Conservation (phyloP, 2,113 vertebrate genomes). For the Serinus canaria region DNA sequence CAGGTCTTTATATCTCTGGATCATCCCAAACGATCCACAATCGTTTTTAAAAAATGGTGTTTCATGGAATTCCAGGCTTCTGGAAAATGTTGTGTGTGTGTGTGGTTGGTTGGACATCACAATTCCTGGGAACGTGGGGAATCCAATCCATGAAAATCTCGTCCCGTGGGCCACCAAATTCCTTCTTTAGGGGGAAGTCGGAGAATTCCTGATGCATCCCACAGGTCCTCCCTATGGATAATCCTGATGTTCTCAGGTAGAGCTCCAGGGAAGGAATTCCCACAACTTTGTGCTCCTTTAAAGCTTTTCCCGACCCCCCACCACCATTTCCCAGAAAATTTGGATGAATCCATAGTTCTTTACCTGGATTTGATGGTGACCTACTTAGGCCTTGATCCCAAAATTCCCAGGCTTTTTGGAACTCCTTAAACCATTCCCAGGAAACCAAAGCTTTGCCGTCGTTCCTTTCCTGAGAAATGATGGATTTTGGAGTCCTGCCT, state of each 20-base stretch:
- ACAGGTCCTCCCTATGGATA: neutral
- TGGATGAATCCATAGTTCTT: neutral
- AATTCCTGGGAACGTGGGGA: neutral
- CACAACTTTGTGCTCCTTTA: neutral
- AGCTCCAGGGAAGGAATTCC: neutral
- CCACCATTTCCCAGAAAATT: neutral
- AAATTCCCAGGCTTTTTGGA: neutral
- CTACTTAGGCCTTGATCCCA: neutral
- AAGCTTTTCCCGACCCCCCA: fast-evolving
- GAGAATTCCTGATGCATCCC: neutral
- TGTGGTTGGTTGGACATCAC: neutral
- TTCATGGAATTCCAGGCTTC: neutral
- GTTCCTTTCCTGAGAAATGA: neutral
- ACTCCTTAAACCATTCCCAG: neutral
- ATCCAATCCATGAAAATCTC: neutral
- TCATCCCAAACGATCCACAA: neutral
- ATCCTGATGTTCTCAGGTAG: fast-evolving
- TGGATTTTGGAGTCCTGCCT: neutral
- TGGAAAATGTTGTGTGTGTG: neutral
- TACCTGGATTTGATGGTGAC: neutral
- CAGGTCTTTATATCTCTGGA: fast-evolving
- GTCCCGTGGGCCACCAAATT: neutral
- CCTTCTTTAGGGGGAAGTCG: no score
- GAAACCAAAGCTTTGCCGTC: neutral
- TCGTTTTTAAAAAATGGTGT: fast-evolving